Conservation (phyloP, 23 tunicate genomes). For the Trididemnum clinides region DNA sequence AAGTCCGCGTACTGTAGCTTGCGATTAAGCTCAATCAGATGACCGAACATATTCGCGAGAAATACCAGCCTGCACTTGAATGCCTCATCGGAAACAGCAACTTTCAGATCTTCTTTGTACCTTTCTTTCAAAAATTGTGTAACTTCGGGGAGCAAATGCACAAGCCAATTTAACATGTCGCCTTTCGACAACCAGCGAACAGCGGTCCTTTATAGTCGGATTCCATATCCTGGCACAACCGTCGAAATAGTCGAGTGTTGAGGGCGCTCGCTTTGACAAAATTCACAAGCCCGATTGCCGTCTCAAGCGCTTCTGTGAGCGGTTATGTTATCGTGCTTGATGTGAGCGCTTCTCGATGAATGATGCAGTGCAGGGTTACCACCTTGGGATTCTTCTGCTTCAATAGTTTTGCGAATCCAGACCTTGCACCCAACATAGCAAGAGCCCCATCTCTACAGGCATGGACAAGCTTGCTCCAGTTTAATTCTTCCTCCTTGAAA, state of each 20-base stretch:
- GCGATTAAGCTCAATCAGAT: slow-evolving; percentile 30
- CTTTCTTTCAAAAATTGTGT: slow-evolving; percentile 34
- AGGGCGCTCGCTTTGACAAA: no score
- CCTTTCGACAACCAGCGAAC: no score
- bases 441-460: slow-evolving; percentile 47
- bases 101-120: slow-evolving; percentile 28
- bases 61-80: slow-evolving; percentile 37
- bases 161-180: slow-evolving; percentile 15
- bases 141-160: slow-evolving; percentile 37
- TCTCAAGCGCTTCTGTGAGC: slow-evolving; percentile 47
- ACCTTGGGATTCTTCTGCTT: slow-evolving; percentile 41
- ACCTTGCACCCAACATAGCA: slow-evolving; percentile 44
- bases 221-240: slow-evolving; percentile 36
- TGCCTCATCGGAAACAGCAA: slow-evolving; percentile 45
- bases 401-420: slow-evolving; percentile 45
- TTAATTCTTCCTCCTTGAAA: slow-evolving; percentile 41
- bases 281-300: slow-evolving; percentile 39
- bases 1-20: slow-evolving; percentile 40
- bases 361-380: slow-evolving; percentile 34
- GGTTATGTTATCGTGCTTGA: slow-evolving; percentile 45
- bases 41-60: slow-evolving; percentile 7
- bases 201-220: not conserved
- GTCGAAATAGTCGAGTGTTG: slow-evolving; percentile 46
- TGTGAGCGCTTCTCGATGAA: slow-evolving; percentile 38
- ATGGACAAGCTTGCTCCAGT: slow-evolving; percentile 37